These are phyloP conservation scores for Cartodere bifasciata DNA, from an alignment of 2,888 invertebrate genomes.

Conservation along the genomic window DNA sequence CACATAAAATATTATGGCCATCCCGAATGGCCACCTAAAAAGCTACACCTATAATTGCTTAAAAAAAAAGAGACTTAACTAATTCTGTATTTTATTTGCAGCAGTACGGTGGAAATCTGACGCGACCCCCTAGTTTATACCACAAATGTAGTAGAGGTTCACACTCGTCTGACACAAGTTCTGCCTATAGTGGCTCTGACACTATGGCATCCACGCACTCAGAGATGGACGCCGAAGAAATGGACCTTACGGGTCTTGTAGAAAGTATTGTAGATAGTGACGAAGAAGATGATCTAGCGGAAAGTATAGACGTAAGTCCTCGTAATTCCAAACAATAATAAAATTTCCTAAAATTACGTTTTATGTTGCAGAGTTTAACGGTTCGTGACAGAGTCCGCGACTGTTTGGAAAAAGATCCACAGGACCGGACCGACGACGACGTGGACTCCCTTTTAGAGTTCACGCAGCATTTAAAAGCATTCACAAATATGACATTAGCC, in stretches of 20 bases:
- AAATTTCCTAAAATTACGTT: conserved; percentile 2
- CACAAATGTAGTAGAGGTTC: conserved; percentile 75
- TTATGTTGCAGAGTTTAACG: conserved; percentile 53
- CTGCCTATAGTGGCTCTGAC: conserved; percentile 92
- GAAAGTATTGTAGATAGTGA: conserved; percentile 95
- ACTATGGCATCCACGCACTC: conserved; percentile 90
- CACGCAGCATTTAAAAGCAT: conserved; percentile 94
- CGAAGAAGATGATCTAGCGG: conserved; percentile 86
- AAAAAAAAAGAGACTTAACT: too few species aligned
- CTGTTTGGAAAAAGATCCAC: conserved; percentile 94
- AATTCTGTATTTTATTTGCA: too few species aligned
- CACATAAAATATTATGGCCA: too few species aligned
- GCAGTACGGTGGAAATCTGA: conserved; percentile 32
- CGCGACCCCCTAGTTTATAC: conserved; percentile 59
- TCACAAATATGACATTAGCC: conserved; percentile 93
- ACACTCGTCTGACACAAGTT: conserved; percentile 87
- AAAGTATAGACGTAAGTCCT: conserved; percentile 67
- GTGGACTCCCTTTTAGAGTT: conserved; percentile 92
- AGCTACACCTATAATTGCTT: too few species aligned
- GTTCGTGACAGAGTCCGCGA: conserved; percentile 92
- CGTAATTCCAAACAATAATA: conserved; percentile 1
- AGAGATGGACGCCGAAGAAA: conserved; percentile 66
- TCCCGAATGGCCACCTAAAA: too few species aligned
- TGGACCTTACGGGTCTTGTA: conserved; percentile 84
- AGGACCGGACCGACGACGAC: conserved; percentile 89